These are phyloP conservation scores for Emydoidea blandingii DNA, from an alignment of 2,797 vertebrate genomes.

Conservation along the genomic window DNA sequence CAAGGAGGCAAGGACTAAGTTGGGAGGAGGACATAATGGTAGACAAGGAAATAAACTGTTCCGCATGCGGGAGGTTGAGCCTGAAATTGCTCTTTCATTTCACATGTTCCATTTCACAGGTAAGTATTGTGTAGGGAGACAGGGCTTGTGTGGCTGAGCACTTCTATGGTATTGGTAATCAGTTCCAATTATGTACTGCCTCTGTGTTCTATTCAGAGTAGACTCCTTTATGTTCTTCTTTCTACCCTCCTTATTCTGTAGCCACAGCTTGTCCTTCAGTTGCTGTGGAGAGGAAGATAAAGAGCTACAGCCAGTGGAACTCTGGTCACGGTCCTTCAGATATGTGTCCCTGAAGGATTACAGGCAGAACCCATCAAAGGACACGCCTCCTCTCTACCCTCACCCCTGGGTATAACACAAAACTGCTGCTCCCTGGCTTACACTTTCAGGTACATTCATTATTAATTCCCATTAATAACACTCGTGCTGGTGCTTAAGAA, in stretches of 20 bases:
- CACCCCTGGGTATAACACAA: background rate
- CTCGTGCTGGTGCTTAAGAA: background rate
- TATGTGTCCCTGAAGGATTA: background rate
- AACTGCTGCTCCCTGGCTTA: background rate
- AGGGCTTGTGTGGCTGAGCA: conserved; percentile 52
- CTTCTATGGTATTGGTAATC: background rate
- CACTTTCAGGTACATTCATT: background rate
- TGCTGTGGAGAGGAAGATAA: conserved; percentile 11
- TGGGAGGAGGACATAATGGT: conserved; percentile 48
- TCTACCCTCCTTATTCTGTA: background rate
- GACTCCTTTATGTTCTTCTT: background rate
- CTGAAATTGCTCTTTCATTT: conserved; percentile 52
- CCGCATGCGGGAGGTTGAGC: background rate
- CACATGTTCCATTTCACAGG: conserved; percentile 36
- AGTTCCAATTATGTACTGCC: background rate
- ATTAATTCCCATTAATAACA: background rate
- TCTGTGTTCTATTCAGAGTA: background rate
- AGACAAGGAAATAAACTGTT: conserved; percentile 71
- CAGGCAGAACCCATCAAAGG: background rate
- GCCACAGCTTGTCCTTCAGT: background rate
- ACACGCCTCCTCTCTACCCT: fast-evolving
- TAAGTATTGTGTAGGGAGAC: background rate
- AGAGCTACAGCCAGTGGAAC: background rate
- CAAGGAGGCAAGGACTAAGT: conserved; percentile 64
- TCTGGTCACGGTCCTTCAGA: background rate